Evolutionary conservation across 2,113 vertebrate genomes (phyloP).

Genomic region (Mobula hypostoma): DNA sequence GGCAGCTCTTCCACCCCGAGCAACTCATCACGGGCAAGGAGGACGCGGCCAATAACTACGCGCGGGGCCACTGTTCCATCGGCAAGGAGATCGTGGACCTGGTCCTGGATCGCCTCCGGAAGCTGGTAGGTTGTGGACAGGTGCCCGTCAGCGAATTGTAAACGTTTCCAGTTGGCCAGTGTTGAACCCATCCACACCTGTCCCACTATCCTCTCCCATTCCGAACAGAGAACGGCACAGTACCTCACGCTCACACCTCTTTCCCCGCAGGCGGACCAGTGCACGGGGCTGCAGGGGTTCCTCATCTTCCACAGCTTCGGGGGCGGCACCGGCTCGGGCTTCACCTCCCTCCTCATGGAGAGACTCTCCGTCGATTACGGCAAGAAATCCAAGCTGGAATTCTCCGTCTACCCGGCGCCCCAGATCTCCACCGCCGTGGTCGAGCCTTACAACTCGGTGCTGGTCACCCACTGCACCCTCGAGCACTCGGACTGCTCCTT

Average conservation of each 20-base stretch:
- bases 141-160: too few relatives aligned
- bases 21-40: too few relatives aligned
- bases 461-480: too few relatives aligned
- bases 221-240: too few relatives aligned
- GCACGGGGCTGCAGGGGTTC: slow-evolving; percentile 40
- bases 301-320: slow-evolving; percentile 48
- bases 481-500: too few relatives aligned
- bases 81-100: slow-evolving; percentile 67
- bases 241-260: neutral
- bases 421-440: neutral
- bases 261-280: neutral
- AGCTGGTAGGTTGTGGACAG: slow-evolving; percentile 53
- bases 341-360: slow-evolving; percentile 26
- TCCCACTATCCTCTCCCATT: too few relatives aligned
- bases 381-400: neutral
- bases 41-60: too few relatives aligned
- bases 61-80: slow-evolving; percentile 48
- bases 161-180: neutral
- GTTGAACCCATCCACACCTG: neutral
- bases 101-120: slow-evolving; percentile 65
- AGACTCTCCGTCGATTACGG: neutral
- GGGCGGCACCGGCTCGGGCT: slow-evolving; percentile 38
- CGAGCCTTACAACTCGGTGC: too few relatives aligned
- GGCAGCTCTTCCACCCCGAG: slow-evolving; percentile 4
- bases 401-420: neutral